Percentiles rank a stretch among this genome's conserved stretches.
phyloP scores from a whole-genome alignment of 2,113 vertebrate genomes.

The Myotis lucifugus region DNA sequence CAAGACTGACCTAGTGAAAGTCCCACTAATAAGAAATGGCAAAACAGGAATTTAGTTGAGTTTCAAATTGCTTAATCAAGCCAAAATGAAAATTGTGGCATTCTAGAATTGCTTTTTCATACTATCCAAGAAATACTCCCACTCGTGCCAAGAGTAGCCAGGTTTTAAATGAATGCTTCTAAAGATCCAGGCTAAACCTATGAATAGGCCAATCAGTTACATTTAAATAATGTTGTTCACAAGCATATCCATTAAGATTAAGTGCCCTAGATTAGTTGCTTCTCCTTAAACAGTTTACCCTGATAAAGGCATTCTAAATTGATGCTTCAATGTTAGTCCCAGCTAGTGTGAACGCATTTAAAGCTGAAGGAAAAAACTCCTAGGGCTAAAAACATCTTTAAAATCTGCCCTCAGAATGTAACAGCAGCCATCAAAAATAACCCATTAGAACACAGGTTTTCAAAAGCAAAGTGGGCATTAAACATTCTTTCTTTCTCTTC shows the following conservation, averaged over 20 bases:
- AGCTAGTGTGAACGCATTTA: slow-evolving; percentile 25
- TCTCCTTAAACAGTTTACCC: slow-evolving; percentile 54
- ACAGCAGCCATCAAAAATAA: slow-evolving; percentile 22
- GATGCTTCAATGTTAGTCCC: neutral
- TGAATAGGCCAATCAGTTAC: slow-evolving; percentile 53
- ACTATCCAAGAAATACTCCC: neutral
- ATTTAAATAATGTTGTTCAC: slow-evolving; percentile 55
- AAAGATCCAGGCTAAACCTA: neutral
- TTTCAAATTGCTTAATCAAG: slow-evolving; percentile 10
- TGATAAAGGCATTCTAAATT: slow-evolving; percentile 43
- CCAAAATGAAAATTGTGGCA: slow-evolving; percentile 26
- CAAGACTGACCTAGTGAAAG: neutral
- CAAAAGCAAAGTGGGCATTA: slow-evolving; percentile 8
- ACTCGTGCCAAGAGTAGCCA: neutral
- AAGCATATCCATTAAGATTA: slow-evolving; percentile 33
- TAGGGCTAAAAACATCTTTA: slow-evolving; percentile 55
- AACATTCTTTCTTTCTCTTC: neutral
- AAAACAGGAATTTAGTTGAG: neutral
- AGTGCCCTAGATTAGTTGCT: neutral
- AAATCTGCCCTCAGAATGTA: neutral
- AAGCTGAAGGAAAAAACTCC: neutral
- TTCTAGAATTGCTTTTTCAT: neutral
- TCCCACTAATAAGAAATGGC: neutral
- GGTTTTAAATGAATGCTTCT: slow-evolving; percentile 43
- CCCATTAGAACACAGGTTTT: slow-evolving; percentile 42